Evolutionary conservation across 2,113 vertebrate species (phyloP).

Genomic region (Pycnonotus jocosus): DNA sequence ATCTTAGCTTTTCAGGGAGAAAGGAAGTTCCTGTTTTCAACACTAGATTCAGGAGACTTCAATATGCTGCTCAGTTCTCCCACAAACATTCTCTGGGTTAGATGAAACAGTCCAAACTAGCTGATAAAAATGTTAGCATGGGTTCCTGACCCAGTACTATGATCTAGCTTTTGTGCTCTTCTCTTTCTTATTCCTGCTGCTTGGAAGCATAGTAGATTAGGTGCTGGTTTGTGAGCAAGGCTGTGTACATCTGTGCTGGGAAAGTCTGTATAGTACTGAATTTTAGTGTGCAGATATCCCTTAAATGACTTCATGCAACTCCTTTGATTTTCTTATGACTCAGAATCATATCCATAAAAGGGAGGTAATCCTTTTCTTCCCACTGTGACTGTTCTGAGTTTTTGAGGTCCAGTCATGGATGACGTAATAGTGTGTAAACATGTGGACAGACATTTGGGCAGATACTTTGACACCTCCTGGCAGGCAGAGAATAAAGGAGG

Average conservation of each 20-base stretch:
- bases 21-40: not conserved
- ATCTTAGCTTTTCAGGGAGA: not conserved
- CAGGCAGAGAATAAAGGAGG: not conserved
- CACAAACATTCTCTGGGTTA: not conserved
- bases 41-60: not conserved
- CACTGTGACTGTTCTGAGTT: not conserved
- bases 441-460: not conserved
- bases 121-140: not conserved
- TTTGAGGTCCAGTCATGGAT: not conserved
- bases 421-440: not conserved
- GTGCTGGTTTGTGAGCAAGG: not conserved
- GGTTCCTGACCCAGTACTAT: not conserved
- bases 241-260: not conserved
- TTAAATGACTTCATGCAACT: not conserved
- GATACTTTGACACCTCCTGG: not conserved
- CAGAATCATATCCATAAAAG: not conserved
- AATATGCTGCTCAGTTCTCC: not conserved
- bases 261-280: not conserved
- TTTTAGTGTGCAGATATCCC: not conserved
- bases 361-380: not conserved
- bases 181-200: not conserved
- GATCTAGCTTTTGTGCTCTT: not conserved
- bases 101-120: not conserved
- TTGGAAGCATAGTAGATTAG: not conserved
- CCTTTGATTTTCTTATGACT: not conserved